A percentile compares a stretch with the other conserved stretches of the same genome.
Conservation (phyloP, 2,113 vertebrate species). For the Pseudorectes ferrugineus region DNA sequence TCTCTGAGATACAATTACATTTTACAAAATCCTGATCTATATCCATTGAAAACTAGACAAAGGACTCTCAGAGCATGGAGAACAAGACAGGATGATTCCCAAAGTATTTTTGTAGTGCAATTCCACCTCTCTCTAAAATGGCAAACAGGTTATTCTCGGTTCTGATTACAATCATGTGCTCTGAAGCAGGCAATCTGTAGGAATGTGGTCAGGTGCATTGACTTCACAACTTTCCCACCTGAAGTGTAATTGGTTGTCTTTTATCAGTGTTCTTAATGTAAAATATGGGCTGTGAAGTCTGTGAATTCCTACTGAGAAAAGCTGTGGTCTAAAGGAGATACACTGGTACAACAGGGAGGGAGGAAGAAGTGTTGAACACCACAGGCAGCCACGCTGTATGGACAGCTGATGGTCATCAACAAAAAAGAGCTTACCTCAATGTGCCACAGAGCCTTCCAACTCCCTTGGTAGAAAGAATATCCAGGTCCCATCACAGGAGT, state of each 20-base stretch:
- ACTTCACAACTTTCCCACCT: neutral
- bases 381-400: neutral
- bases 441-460: neutral
- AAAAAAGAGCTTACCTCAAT: neutral
- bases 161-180: neutral
- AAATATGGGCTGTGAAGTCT: neutral
- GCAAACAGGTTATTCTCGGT: neutral
- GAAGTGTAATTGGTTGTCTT: neutral
- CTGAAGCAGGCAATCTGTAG: neutral
- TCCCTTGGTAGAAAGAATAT: neutral
- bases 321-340: neutral
- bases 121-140: neutral
- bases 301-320: neutral
- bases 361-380: neutral
- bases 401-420: neutral
- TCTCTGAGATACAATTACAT: neutral
- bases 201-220: neutral
- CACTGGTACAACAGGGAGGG: neutral
- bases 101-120: neutral
- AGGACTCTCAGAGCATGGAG: neutral
- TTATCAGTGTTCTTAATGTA: neutral
- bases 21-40: neutral
- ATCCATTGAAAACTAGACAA: neutral
- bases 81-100: neutral
- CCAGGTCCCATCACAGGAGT: rapidly evolving